Conservation (phyloP, 2,888 invertebrate species). For the Ditylenchus weischeri region DNA sequence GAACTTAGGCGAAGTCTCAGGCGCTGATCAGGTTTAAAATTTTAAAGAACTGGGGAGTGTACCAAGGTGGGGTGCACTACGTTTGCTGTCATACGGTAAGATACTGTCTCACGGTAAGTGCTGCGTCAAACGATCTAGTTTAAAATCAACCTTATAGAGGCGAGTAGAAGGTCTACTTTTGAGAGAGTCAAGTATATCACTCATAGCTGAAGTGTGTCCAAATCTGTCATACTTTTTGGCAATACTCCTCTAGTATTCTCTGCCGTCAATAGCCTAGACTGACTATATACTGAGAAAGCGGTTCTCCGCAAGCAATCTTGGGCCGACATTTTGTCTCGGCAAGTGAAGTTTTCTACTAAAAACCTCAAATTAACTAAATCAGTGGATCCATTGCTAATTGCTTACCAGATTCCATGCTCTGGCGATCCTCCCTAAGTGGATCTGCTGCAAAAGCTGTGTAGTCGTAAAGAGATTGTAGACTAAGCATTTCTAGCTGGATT, state of each 20-base stretch:
- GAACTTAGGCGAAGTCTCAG: too few species aligned
- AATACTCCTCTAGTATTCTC: slow-evolving; percentile 34
- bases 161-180: slow-evolving; percentile 10
- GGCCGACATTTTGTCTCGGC: slow-evolving; percentile 21
- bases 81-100: too few species aligned
- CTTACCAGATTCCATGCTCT: slow-evolving; percentile 20
- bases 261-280: slow-evolving; percentile 73
- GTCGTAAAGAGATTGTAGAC: slow-evolving; percentile 59
- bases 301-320: slow-evolving; percentile 64
- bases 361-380: not conserved
- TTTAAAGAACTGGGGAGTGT: too few species aligned
- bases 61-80: too few species aligned
- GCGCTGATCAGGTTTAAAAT: too few species aligned
- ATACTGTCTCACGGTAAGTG: too few species aligned
- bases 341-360: slow-evolving; percentile 12
- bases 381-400: not conserved
- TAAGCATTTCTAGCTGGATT: slow-evolving; percentile 71
- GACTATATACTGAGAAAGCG: slow-evolving; percentile 88
- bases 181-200: slow-evolving; percentile 28
- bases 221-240: slow-evolving; percentile 49
- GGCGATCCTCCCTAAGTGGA: slow-evolving; percentile 33
- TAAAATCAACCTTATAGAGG: slow-evolving; percentile 18
- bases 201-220: slow-evolving; percentile 29
- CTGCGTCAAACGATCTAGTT: too few species aligned
- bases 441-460: slow-evolving; percentile 31